Conservation (phyloP, 1,140 invertebrate species). For the Pissodes strobi region DNA sequence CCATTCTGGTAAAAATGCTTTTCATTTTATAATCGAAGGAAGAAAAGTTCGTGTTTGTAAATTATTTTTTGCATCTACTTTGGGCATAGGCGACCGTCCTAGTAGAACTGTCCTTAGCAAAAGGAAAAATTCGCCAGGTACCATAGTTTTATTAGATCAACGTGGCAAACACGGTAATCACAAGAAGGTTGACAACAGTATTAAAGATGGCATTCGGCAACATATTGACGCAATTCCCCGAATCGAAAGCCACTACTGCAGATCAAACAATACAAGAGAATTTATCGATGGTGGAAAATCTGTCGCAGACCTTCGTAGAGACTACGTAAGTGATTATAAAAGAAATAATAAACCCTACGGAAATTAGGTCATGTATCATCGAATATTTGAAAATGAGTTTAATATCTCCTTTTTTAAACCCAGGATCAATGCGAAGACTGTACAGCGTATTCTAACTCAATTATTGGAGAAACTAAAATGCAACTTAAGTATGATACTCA, state of each 20-base stretch:
- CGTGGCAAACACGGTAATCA: no score
- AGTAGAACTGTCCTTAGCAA: not conserved
- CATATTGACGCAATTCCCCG: slow-evolving; percentile 20
- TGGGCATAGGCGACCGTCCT: no score
- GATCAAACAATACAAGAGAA: slow-evolving; percentile 5
- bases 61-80: not conserved
- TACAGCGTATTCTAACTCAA: slow-evolving; percentile 46
- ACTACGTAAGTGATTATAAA: slow-evolving; percentile 12
- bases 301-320: slow-evolving; percentile 22
- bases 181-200: slow-evolving; percentile 10
- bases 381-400: slow-evolving; percentile 50
- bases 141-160: not conserved
- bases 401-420: not conserved
- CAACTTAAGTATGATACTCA: slow-evolving; percentile 41
- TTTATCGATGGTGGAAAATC: slow-evolving; percentile 44
- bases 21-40: no score
- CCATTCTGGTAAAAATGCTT: not conserved
- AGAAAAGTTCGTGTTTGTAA: not conserved
- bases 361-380: slow-evolving; percentile 45
- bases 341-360: slow-evolving; percentile 6
- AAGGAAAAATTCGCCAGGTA: not conserved
- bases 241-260: slow-evolving; percentile 10
- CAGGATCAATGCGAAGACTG: not conserved
- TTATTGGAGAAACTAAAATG: slow-evolving; percentile 39
- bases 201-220: slow-evolving; percentile 16